These are phyloP conservation scores for Hyles lineata DNA, from an alignment of 2,888 invertebrate genomes.

Conservation along the genomic window DNA sequence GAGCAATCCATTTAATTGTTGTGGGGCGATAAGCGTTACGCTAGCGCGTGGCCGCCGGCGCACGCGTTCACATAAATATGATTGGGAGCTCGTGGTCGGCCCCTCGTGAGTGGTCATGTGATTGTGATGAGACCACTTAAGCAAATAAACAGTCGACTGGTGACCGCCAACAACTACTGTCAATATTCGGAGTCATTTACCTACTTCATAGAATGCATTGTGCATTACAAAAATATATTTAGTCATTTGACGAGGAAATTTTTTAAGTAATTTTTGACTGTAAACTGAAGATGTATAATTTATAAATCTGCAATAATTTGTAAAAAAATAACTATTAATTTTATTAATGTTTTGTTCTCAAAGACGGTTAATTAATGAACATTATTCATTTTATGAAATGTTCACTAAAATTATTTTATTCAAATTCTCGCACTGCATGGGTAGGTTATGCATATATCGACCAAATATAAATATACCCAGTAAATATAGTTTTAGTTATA, in stretches of 20 bases:
- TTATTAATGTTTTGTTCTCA: too few species aligned
- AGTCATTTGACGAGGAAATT: slow-evolving; percentile 2
- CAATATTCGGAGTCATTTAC: slow-evolving; percentile 61
- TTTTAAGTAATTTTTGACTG: neutral
- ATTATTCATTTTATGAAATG: too few species aligned
- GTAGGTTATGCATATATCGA: too few species aligned
- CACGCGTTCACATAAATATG: slow-evolving; percentile 58
- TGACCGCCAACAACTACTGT: slow-evolving; percentile 60
- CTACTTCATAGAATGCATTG: slow-evolving; percentile 34
- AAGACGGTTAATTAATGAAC: too few species aligned
- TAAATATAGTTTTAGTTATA: too few species aligned
- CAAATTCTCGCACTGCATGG: too few species aligned
- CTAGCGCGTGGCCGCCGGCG: slow-evolving; percentile 53
- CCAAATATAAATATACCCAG: too few species aligned
- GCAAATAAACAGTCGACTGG: slow-evolving; percentile 74
- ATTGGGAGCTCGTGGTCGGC: slow-evolving; percentile 76
- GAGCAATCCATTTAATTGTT: slow-evolving; percentile 65
- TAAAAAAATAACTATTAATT: neutral
- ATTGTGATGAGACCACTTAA: slow-evolving; percentile 82
- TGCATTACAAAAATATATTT: neutral
- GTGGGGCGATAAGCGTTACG: slow-evolving; percentile 59
- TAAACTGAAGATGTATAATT: neutral
- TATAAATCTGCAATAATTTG: neutral
- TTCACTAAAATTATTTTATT: too few species aligned
- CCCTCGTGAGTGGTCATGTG: slow-evolving; percentile 80